phyloP scores from a whole-genome alignment of 2,113 vertebrate species.

The Mastomys natalensis region DNA sequence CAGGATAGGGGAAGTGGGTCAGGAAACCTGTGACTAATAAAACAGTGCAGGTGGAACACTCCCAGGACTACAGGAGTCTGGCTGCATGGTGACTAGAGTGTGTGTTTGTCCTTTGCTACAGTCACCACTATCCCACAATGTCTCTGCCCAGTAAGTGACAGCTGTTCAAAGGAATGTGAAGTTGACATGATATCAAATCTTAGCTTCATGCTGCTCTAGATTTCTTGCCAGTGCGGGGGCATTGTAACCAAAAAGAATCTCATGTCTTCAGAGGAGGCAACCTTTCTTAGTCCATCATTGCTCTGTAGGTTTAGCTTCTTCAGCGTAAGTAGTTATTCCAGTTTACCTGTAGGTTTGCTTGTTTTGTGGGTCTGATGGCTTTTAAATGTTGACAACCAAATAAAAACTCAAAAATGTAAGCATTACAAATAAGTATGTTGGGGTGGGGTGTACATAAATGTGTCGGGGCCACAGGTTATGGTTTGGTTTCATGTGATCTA shows the following conservation, averaged over 20 bases:
- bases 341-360: neutral
- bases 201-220: neutral
- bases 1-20: slow-evolving; percentile 51
- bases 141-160: neutral
- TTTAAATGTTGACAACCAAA: slow-evolving; percentile 30
- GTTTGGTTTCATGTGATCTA: neutral
- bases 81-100: neutral
- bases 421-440: neutral
- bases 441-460: neutral
- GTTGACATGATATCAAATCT: neutral
- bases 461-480: neutral
- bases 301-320: neutral
- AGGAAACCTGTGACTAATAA: neutral
- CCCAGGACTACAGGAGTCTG: fast-evolving
- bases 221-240: neutral
- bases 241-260: neutral
- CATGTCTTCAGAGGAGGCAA: neutral
- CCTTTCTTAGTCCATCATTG: neutral
- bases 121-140: neutral
- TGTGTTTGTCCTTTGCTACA: neutral
- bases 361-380: neutral
- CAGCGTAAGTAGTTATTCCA: neutral
- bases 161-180: neutral
- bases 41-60: neutral
- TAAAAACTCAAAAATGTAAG: neutral